Conservation (phyloP, 2,797 vertebrate genomes). For the Spheniscus humboldti region DNA sequence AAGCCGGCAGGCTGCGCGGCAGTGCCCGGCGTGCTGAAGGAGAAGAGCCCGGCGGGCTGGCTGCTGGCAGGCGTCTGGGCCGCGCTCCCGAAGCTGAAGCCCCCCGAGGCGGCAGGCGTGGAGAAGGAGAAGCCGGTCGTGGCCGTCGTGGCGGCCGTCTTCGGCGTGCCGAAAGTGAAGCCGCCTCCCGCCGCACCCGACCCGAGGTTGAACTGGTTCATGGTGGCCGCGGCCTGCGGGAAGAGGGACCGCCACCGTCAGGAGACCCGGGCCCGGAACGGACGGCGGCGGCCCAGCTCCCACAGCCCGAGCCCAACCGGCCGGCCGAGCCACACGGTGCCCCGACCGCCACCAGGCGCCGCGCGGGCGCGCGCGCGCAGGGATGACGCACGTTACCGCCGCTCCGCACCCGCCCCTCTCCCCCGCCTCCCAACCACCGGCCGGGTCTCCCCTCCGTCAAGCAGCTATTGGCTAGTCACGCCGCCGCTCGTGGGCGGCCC, state of each 20-base stretch:
- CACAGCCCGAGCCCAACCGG: background rate
- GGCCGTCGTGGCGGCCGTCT: constrained; percentile 67
- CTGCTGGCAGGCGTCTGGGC: constrained; percentile 22
- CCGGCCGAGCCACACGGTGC: too few species aligned
- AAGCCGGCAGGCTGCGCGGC: constrained; percentile 64
- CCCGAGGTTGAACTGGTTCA: constrained; percentile 86
- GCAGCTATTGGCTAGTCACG: rapidly evolving
- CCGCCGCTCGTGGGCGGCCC: background rate
- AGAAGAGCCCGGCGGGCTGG: constrained; percentile 71
- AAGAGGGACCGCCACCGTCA: too few species aligned
- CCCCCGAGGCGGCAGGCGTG: constrained; percentile 11
- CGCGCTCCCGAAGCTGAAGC: constrained; percentile 78
- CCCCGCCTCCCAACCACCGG: background rate
- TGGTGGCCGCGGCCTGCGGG: constrained; percentile 3
- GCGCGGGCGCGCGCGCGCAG: background rate
- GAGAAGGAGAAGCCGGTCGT: constrained; percentile 69
- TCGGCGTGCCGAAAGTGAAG: constrained; percentile 80
- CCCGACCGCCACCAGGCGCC: too few species aligned
- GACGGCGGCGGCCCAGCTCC: background rate
- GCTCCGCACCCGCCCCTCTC: background rate
- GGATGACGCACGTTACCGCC: background rate
- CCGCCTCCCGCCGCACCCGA: constrained; percentile 59
- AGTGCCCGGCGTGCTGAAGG: constrained; percentile 58
- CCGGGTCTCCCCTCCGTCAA: background rate
- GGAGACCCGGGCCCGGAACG: too few species aligned